Evolutionary conservation across 2,888 invertebrate species (phyloP).

Genomic region (Microplitis deprimator): DNA sequence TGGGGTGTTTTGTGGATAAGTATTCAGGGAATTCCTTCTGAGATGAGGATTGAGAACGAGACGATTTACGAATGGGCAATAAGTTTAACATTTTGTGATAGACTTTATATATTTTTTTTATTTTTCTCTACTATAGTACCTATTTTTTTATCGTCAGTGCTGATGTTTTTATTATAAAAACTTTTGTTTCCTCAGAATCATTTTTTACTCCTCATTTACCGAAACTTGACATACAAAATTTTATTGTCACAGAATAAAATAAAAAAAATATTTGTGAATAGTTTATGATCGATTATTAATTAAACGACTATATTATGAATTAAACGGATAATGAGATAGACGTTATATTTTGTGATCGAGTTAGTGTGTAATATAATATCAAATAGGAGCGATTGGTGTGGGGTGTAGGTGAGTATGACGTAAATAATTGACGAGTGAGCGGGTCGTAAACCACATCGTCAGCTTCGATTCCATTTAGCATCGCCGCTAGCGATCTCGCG

Average conservation of each 20-base stretch:
- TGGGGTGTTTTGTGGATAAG: constrained; percentile 52
- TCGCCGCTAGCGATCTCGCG: constrained; percentile 48
- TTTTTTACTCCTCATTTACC: no score
- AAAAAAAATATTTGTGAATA: no score
- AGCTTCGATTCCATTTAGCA: constrained; percentile 54
- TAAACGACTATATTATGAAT: neutral
- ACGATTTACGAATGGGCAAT: constrained; percentile 17
- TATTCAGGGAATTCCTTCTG: constrained; percentile 65
- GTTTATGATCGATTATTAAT: neutral
- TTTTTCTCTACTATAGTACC: no score
- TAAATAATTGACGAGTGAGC: constrained; percentile 55
- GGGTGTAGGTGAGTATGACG: constrained; percentile 42
- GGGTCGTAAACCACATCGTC: constrained; percentile 54
- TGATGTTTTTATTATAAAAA: no score
- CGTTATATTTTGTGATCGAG: neutral
- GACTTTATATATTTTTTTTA: no score
- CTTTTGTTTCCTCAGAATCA: no score
- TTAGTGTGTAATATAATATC: neutral
- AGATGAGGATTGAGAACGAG: constrained; percentile 39
- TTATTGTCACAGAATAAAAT: no score
- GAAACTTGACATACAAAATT: no score
- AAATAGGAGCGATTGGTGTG: constrained; percentile 29
- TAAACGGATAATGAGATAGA: neutral
- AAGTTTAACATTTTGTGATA: neutral
- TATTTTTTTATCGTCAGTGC: no score